These are phyloP conservation scores for Alexandromys fortis DNA, from an alignment of 2,113 vertebrate genomes.

Conservation along the genomic window DNA sequence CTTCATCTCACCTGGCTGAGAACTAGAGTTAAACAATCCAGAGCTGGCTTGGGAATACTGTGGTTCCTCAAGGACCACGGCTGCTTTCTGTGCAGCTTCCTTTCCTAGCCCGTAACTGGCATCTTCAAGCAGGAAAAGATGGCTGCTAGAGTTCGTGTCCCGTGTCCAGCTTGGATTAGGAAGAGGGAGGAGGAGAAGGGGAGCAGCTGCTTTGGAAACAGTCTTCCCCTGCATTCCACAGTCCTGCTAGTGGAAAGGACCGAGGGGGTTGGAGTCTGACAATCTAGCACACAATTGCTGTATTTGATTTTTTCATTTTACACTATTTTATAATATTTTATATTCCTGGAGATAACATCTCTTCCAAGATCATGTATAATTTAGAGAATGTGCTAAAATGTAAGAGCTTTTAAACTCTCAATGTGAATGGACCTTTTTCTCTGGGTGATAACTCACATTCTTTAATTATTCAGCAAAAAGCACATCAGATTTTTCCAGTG, in stretches of 20 bases:
- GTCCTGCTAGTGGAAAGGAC: background rate
- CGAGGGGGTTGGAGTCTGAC: background rate
- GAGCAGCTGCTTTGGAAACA: background rate
- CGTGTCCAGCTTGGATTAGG: background rate
- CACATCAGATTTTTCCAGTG: conserved; percentile 60
- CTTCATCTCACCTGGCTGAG: background rate
- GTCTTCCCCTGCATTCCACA: background rate
- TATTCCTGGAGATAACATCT: conserved; percentile 31
- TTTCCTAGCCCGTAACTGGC: background rate
- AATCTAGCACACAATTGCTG: background rate
- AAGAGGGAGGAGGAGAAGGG: background rate
- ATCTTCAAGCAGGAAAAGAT: background rate
- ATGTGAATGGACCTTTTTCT: conserved; percentile 54
- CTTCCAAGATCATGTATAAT: conserved; percentile 64
- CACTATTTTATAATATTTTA: conserved; percentile 59
- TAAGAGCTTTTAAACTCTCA: conserved; percentile 64
- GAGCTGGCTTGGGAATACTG: background rate
- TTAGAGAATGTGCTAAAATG: conserved; percentile 61
- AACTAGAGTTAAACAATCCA: background rate
- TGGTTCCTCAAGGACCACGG: background rate
- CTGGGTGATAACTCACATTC: conserved; percentile 65
- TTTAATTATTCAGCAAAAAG: conserved; percentile 69
- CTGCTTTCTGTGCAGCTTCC: background rate
- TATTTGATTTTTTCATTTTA: conserved; percentile 48
- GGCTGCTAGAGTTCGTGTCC: background rate